Percentiles rank a stretch among this genome's conserved stretches.
Conservation (phyloP, 2,888 invertebrate genomes). For the Operophtera brumata region DNA sequence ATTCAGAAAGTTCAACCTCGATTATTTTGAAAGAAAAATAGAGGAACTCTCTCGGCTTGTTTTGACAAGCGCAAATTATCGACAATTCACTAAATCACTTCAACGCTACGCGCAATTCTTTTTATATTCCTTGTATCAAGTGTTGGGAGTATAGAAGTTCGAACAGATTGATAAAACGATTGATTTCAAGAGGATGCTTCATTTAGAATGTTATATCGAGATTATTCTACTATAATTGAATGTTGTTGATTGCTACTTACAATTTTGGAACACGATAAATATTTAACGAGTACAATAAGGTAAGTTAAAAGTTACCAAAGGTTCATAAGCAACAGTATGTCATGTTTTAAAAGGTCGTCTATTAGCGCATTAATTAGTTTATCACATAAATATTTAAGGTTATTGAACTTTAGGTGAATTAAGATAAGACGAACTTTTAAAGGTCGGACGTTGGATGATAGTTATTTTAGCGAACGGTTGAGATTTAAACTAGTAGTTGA, state of each 20-base stretch:
- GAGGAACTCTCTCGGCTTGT: neutral
- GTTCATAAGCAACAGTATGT: neutral
- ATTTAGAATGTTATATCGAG: neutral
- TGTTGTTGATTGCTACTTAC: neutral
- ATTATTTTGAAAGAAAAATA: neutral
- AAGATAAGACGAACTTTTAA: neutral
- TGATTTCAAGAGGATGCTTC: constrained; percentile 17
- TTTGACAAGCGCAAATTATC: constrained; percentile 27
- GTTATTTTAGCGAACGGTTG: neutral
- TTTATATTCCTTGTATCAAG: constrained; percentile 15
- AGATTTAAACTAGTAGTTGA: too few species aligned
- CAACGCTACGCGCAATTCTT: constrained; percentile 19
- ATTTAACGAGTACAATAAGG: neutral
- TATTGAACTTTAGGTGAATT: constrained; percentile 7
- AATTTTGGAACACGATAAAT: neutral
- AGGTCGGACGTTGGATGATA: neutral
- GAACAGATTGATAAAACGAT: constrained; percentile 11
- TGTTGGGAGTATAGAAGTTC: constrained; percentile 16
- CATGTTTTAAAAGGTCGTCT: neutral
- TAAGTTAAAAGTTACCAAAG: neutral
- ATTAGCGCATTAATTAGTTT: constrained; percentile 5
- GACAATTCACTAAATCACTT: constrained; percentile 31
- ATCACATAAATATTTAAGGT: constrained; percentile 6
- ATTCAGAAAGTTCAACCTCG: neutral
- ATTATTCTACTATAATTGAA: constrained; percentile 3